Evolutionary conservation across 2,888 invertebrate species (phyloP).

Genomic region (Lepidocyrtoides sp.): DNA sequence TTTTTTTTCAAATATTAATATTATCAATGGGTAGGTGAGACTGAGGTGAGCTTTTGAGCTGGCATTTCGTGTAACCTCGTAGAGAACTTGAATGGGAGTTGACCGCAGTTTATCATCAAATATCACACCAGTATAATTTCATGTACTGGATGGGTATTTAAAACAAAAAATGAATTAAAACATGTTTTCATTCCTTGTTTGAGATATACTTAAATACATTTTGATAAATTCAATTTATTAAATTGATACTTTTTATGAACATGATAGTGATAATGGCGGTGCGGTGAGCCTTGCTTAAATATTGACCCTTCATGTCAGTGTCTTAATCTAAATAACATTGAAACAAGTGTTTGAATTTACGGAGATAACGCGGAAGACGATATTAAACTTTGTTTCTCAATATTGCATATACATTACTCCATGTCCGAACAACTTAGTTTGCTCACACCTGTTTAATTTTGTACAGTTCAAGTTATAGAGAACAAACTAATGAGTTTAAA

Average conservation of each 20-base stretch:
- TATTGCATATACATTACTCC: too few relatives aligned
- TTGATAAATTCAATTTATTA: background rate
- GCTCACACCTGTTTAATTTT: too few relatives aligned
- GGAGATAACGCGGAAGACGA: constrained; percentile 3
- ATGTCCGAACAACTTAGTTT: too few relatives aligned
- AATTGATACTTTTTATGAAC: too few relatives aligned
- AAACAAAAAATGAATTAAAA: too few relatives aligned
- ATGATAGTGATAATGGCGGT: background rate
- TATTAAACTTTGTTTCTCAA: too few relatives aligned
- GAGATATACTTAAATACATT: background rate
- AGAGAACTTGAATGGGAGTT: constrained; percentile 18
- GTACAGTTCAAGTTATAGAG: too few relatives aligned
- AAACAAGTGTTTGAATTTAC: constrained; percentile 13
- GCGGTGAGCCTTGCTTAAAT: background rate
- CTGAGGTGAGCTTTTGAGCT: background rate
- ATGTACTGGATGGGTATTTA: too few relatives aligned
- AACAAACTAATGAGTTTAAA: too few relatives aligned
- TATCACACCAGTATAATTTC: constrained; percentile 11
- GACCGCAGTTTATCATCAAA: constrained; percentile 17
- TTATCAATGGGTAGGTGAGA: background rate
- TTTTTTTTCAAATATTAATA: background rate
- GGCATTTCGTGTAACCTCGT: constrained; percentile 17
- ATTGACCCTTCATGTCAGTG: background rate
- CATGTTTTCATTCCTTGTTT: background rate
- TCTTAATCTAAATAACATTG: background rate